Evolutionary conservation across 2,113 vertebrate species (phyloP).

Genomic region (Brienomyrus longianalis): DNA sequence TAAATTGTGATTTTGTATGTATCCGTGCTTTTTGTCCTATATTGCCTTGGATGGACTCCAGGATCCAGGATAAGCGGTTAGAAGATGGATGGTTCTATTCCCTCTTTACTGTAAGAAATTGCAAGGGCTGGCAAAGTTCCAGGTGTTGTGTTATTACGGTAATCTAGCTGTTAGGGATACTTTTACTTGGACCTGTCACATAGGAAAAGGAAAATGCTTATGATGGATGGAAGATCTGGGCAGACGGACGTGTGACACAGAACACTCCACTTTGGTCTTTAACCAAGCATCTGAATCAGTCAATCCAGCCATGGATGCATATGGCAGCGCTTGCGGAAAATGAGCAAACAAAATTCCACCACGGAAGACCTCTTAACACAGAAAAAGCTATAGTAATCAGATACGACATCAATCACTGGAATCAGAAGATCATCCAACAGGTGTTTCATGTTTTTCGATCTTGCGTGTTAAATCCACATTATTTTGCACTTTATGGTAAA

Average conservation of each 20-base stretch:
- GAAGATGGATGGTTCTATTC: background rate
- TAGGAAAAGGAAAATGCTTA: background rate
- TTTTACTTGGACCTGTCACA: background rate
- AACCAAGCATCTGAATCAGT: background rate
- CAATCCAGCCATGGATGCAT: background rate
- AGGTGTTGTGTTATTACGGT: background rate
- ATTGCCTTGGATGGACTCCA: background rate
- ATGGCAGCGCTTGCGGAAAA: too few species aligned
- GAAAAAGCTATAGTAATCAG: too few species aligned
- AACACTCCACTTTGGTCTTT: background rate
- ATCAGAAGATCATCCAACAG: too few species aligned
- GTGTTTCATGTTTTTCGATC: too few species aligned
- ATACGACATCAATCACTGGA: too few species aligned
- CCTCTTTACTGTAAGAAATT: background rate
- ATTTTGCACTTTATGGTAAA: background rate
- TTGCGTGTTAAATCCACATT: background rate
- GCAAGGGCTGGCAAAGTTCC: background rate
- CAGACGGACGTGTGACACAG: background rate
- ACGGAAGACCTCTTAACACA: too few species aligned
- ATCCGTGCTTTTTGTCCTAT: background rate
- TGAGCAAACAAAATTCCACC: too few species aligned
- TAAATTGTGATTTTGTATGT: background rate
- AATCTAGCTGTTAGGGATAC: background rate
- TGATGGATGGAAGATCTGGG: background rate
- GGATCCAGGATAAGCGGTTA: background rate